phyloP scores from a whole-genome alignment of 2,113 vertebrate species.

The Takifugu flavidus region DNA sequence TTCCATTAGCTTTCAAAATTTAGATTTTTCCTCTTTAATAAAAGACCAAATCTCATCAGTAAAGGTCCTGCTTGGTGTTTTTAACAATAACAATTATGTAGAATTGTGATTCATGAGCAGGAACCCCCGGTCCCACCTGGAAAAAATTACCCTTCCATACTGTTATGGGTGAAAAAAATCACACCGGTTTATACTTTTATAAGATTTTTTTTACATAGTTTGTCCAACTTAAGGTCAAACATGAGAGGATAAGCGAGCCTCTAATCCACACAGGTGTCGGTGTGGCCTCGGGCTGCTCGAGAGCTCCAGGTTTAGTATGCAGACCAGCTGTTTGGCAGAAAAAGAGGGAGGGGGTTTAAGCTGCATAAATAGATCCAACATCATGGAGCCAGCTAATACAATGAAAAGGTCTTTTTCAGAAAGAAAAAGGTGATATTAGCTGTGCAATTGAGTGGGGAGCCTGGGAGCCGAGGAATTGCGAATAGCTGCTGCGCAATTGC shows the following conservation, averaged over 20 bases:
- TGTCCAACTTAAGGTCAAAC: constrained; percentile 57
- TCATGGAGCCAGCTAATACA: constrained; percentile 58
- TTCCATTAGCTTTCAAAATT: neutral
- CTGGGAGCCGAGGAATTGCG: constrained; percentile 27
- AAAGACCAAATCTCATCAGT: too few species aligned
- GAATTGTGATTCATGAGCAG: constrained; percentile 33
- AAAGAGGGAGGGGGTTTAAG: constrained; percentile 60
- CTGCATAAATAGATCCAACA: constrained; percentile 74
- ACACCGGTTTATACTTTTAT: constrained; percentile 24
- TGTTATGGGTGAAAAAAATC: constrained; percentile 29
- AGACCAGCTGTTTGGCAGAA: constrained; percentile 41
- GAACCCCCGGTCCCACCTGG: neutral
- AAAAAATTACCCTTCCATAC: constrained; percentile 28
- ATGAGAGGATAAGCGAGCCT: constrained; percentile 52
- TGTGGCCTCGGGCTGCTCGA: constrained; percentile 46
- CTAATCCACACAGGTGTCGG: constrained; percentile 54
- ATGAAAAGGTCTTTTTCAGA: constrained; percentile 48
- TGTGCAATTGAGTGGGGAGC: constrained; percentile 75
- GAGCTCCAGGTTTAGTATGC: constrained; percentile 63
- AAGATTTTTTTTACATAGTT: constrained; percentile 38
- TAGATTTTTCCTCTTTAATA: too few species aligned
- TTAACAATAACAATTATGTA: neutral
- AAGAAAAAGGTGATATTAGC: constrained; percentile 68
- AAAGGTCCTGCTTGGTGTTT: too few species aligned
- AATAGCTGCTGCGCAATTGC: constrained; percentile 47